Evolutionary conservation across 2,113 vertebrate species (phyloP).

Genomic region (Calidris pugnax): DNA sequence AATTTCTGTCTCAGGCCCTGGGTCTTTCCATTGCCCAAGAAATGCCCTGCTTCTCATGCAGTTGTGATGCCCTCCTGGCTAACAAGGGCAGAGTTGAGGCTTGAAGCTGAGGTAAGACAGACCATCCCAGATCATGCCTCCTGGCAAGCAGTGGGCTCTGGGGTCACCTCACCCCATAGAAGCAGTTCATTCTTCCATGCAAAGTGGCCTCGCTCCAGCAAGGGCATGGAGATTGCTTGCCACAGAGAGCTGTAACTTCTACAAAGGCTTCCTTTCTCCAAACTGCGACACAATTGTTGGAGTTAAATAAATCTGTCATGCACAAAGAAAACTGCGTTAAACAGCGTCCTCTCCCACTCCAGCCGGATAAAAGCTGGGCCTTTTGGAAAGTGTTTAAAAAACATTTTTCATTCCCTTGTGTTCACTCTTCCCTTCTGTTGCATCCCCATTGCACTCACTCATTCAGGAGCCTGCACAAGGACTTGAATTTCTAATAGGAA

Average conservation of each 20-base stretch:
- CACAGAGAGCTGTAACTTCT: not conserved
- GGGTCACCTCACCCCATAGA: not conserved
- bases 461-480: not conserved
- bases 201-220: not conserved
- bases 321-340: not conserved
- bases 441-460: not conserved
- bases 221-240: not conserved
- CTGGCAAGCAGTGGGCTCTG: not conserved
- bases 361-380: not conserved
- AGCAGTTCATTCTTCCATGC: slow-evolving; percentile 14
- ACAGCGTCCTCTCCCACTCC: not conserved
- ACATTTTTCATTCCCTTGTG: slow-evolving; percentile 32
- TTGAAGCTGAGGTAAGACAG: not conserved
- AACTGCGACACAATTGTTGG: not conserved
- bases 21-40: not conserved
- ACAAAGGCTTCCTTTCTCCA: slow-evolving; percentile 34
- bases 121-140: not conserved
- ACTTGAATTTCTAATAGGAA: slow-evolving; percentile 23
- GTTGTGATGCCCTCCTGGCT: not conserved
- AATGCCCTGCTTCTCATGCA: not conserved
- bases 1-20: not conserved
- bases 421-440: slow-evolving; percentile 20
- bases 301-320: slow-evolving; percentile 40
- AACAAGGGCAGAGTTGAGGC: not conserved
- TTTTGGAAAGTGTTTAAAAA: slow-evolving; percentile 19